phyloP scores from a whole-genome alignment of 2,888 invertebrate species.

The Rhagium mordax region DNA sequence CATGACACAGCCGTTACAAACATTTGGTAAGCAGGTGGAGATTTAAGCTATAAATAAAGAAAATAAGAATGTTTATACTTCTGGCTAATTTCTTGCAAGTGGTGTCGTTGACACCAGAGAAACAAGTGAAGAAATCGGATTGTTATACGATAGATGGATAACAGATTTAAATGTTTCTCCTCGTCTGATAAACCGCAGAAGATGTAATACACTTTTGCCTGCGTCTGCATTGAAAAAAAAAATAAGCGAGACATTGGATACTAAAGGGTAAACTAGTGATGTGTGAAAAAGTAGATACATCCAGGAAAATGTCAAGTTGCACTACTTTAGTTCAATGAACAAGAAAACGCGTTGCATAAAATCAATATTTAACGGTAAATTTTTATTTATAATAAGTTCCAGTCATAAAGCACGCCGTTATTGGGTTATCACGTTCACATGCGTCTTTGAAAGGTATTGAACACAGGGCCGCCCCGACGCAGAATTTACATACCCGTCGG shows the following conservation, averaged over 20 bases:
- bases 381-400: slow-evolving; percentile 31
- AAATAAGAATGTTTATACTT: not conserved
- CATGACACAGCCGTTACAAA: not conserved
- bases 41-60: not conserved
- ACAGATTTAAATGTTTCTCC: too few relatives aligned
- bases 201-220: not conserved
- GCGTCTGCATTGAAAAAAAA: not conserved
- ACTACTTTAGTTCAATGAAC: slow-evolving; percentile 29
- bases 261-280: slow-evolving; percentile 20
- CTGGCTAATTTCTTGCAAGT: not conserved
- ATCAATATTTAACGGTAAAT: slow-evolving; percentile 37
- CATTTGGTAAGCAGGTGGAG: slow-evolving; percentile 29
- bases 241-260: slow-evolving; percentile 2
- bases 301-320: slow-evolving; percentile 7
- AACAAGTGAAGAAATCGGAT: too few relatives aligned
- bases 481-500: not conserved
- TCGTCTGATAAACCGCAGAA: not conserved
- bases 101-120: too few relatives aligned
- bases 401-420: slow-evolving; percentile 25
- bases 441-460: not conserved
- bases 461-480: not conserved
- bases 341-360: slow-evolving; percentile 18
- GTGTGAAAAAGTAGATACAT: slow-evolving; percentile 16
- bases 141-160: too few relatives aligned
- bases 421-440: slow-evolving; percentile 10